Conservation (phyloP, 2,113 vertebrate species). For the Melanerpes formicivorus region DNA sequence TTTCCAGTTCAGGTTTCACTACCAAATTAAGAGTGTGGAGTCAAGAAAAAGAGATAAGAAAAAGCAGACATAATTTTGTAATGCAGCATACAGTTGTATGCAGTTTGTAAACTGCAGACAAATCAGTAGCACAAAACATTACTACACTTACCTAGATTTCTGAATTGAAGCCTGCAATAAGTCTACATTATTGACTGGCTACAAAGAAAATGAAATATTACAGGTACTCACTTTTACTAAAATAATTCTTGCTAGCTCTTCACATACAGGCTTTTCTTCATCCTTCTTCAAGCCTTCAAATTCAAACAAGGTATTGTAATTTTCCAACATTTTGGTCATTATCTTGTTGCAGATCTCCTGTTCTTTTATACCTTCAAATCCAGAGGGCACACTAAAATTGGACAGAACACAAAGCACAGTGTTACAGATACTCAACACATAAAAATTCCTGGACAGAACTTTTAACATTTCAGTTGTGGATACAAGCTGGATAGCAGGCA, state of each 20-base stretch:
- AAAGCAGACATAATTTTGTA: background rate
- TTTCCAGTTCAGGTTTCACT: background rate
- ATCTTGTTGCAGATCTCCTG: slow-evolving; percentile 92
- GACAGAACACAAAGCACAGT: background rate
- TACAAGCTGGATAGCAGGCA: background rate
- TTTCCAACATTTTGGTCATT: slow-evolving; percentile 88
- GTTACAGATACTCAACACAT: background rate
- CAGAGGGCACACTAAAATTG: slow-evolving; percentile 81
- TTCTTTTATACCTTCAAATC: slow-evolving; percentile 88
- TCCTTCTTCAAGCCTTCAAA: slow-evolving; percentile 50
- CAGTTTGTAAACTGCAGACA: background rate
- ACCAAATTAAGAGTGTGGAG: background rate
- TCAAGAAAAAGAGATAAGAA: background rate
- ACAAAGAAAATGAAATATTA: background rate
- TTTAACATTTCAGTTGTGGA: background rate
- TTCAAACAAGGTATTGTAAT: slow-evolving; percentile 85
- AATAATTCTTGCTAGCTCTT: slow-evolving; percentile 74
- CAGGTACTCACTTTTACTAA: slow-evolving; percentile 83
- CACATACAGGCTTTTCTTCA: slow-evolving; percentile 47
- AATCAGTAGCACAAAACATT: background rate
- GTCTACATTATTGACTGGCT: background rate
- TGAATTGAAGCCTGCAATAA: background rate
- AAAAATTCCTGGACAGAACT: background rate
- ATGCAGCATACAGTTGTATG: background rate
- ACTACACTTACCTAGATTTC: background rate